Base-by-base conservation (phyloP, 2,797 vertebrate species). In the Balearica regulorum region DNA sequence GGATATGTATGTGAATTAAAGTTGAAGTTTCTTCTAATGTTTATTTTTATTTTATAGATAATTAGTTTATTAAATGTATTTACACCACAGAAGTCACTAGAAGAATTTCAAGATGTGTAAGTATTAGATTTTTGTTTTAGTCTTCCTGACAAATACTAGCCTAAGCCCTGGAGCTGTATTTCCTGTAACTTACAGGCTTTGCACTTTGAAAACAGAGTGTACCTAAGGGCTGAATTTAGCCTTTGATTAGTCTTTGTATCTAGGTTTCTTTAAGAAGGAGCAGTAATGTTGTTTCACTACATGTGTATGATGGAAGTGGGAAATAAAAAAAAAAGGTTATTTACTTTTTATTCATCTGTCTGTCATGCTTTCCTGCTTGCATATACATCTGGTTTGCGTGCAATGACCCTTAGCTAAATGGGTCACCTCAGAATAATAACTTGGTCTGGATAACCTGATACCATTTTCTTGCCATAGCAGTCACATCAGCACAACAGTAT, bases 81-180 rank as follows among this genome's bases (percentile, higher is more conserved):
- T 98, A 99, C 99, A 91, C 99, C 99, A 95, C 99, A 99, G 97
- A 99, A 99, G 98, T 99, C 99, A 71, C 98, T 99, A 98, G 99
- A 99, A 98, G 99, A 99, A 97, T 99, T 99, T 98, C 99, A 99
- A 98, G 99, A 99, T 98, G 98, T 99, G 99, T 99, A 98, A 99
- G 99, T 99, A 98, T 76, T 71, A 70, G 46, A 71, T 39, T 90
- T 85, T 87, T 89, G 24, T 68, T 90, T 83, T 35, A 2, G 10
- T 84, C 91, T 92, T 95, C 64, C 44, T 96, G 14, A 54, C 39
- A 86, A 90, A 49, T 51, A 29, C n/a, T 76, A 19, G 33, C 48
- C 58, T 29, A 24, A 89, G 33, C 21, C 6, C 17, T 91, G 28
- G 48, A 64, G 6, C 2, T 78, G 17, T 24, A 39, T 80, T 93